Conservation (phyloP, 2,797 vertebrate genomes). For the Tragopan temminckii region DNA sequence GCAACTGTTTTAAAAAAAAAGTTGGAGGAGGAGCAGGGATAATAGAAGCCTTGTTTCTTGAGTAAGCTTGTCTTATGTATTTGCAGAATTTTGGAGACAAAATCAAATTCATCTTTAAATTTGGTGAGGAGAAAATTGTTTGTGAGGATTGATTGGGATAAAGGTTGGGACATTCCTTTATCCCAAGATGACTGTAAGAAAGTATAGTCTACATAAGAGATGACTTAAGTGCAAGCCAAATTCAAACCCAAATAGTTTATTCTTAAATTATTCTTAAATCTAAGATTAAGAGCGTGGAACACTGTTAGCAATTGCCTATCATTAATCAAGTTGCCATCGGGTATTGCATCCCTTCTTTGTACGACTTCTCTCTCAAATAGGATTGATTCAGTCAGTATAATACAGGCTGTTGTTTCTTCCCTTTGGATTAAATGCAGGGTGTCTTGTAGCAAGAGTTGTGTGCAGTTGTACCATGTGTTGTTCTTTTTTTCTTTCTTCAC, state of each 20-base stretch:
- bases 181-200: rapidly evolving
- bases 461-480: neutral
- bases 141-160: neutral
- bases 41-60: neutral
- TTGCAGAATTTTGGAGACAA: neutral
- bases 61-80: neutral
- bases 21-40: neutral
- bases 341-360: neutral
- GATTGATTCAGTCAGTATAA: neutral
- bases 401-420: neutral
- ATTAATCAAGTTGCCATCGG: neutral
- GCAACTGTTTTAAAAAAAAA: neutral
- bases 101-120: neutral
- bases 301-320: neutral
- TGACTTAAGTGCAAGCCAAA: neutral
- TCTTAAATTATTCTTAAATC: neutral
- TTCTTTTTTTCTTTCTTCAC: neutral
- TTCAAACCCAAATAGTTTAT: neutral
- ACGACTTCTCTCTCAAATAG: neutral
- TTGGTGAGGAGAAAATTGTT: neutral
- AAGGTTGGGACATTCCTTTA: neutral
- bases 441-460: neutral
- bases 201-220: neutral
- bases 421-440: neutral
- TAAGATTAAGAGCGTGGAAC: neutral